Evolutionary conservation across 2,888 invertebrate genomes (phyloP).

Genomic region (Philonicus albiceps): DNA sequence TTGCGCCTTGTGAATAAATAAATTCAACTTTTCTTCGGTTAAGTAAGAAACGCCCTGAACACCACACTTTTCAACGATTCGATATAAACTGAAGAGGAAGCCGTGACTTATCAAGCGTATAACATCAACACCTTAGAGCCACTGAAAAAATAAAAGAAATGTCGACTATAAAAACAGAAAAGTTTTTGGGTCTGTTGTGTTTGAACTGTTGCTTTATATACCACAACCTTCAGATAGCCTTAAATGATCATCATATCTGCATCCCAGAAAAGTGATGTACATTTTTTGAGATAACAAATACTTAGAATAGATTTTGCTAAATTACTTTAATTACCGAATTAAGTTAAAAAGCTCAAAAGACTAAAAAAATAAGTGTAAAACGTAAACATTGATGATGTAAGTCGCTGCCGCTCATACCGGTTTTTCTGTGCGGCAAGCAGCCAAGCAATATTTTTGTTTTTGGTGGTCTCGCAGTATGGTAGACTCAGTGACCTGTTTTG

Average conservation of each 20-base stretch:
- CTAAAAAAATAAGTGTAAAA: background rate
- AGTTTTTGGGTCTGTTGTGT: background rate
- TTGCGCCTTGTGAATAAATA: slow-evolving; percentile 45
- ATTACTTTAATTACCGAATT: background rate
- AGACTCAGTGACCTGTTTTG: background rate
- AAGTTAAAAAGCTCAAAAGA: background rate
- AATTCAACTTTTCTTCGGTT: background rate
- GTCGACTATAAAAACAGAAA: background rate
- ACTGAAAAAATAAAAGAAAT: background rate
- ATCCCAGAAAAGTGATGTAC: background rate
- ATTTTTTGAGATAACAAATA: background rate
- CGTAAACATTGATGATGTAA: slow-evolving; percentile 8
- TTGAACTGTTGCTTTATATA: background rate
- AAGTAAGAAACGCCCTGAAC: background rate
- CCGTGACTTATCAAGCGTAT: background rate
- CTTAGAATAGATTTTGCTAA: background rate
- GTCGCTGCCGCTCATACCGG: background rate
- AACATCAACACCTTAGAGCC: background rate
- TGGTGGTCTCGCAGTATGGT: background rate
- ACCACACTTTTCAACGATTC: background rate
- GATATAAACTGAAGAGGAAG: background rate
- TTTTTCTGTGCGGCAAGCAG: background rate
- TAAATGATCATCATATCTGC: background rate
- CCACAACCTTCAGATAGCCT: background rate
- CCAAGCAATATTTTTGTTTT: background rate